Conservation (phyloP, 2,888 invertebrate species). For the Hermaeophaga mercurialis region DNA sequence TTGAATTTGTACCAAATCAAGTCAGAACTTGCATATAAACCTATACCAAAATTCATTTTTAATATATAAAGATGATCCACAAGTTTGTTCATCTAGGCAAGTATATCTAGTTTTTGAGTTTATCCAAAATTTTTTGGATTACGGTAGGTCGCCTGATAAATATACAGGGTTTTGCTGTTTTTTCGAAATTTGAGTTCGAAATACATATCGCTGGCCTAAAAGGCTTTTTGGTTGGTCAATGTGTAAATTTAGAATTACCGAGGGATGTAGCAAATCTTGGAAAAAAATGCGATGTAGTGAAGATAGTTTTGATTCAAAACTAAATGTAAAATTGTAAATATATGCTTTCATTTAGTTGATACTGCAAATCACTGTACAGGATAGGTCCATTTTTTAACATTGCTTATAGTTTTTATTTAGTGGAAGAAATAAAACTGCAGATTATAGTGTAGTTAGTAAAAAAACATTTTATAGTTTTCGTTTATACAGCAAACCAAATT, state of each 20-base stretch:
- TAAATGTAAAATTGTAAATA: constrained; percentile 50
- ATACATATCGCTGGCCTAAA: constrained; percentile 49
- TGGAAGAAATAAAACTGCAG: not conserved
- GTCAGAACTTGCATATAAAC: too few species aligned
- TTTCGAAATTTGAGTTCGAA: constrained; percentile 16
- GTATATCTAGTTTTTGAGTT: too few species aligned
- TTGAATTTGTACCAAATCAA: too few species aligned
- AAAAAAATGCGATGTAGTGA: constrained; percentile 39
- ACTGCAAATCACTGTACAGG: constrained; percentile 5
- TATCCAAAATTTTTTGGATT: not conserved
- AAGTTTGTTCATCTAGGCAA: too few species aligned
- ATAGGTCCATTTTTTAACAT: not conserved
- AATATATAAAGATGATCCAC: too few species aligned
- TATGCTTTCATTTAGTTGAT: constrained; percentile 36
- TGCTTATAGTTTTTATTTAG: not conserved
- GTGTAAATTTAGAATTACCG: constrained; percentile 35
- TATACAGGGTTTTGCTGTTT: constrained; percentile 4
- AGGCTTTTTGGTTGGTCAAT: constrained; percentile 41
- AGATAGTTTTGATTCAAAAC: constrained; percentile 32
- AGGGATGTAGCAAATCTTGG: constrained; percentile 35
- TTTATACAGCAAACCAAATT: not conserved
- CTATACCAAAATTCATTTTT: too few species aligned
- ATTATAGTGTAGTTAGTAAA: not conserved
- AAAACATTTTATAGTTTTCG: not conserved
- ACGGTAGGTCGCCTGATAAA: not conserved